Percentiles rank a stretch among this genome's conserved stretches.
Evolutionary conservation across 2,888 invertebrate species (phyloP).

Genomic region (Eulithis prunata): DNA sequence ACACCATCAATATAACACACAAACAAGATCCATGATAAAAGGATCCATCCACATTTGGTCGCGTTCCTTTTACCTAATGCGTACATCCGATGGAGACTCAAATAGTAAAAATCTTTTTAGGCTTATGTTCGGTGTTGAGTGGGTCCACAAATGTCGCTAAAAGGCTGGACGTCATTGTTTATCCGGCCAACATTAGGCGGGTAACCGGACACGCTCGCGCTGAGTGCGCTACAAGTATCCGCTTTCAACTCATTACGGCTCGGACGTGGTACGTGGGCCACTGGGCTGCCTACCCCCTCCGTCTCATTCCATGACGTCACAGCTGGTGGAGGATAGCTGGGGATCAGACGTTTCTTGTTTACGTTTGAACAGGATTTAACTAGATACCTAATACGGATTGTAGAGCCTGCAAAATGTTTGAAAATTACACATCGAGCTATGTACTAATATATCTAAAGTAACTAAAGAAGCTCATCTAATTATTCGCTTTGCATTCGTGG

Average conservation of each 20-base stretch:
- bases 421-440: background rate
- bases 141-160: constrained; percentile 84
- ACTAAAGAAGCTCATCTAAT: too few species aligned
- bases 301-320: constrained; percentile 43
- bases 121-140: constrained; percentile 82
- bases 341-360: background rate
- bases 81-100: constrained; percentile 69
- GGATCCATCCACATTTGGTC: constrained; percentile 36
- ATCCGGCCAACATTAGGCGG: constrained; percentile 84
- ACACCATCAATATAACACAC: constrained; percentile 3
- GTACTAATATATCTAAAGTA: too few species aligned
- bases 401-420: background rate
- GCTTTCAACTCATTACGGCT: constrained; percentile 84
- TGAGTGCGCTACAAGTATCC: constrained; percentile 85
- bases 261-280: constrained; percentile 82
- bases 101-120: constrained; percentile 83
- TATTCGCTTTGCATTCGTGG: too few species aligned
- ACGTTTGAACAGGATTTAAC: background rate
- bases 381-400: background rate
- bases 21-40: constrained; percentile 31
- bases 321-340: constrained; percentile 22
- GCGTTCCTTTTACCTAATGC: constrained; percentile 55
- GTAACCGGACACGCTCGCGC: constrained; percentile 84
- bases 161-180: constrained; percentile 85
- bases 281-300: constrained; percentile 52